These are phyloP conservation scores for Fratercula arctica DNA, from an alignment of 2,797 vertebrate species.

Conservation along the genomic window DNA sequence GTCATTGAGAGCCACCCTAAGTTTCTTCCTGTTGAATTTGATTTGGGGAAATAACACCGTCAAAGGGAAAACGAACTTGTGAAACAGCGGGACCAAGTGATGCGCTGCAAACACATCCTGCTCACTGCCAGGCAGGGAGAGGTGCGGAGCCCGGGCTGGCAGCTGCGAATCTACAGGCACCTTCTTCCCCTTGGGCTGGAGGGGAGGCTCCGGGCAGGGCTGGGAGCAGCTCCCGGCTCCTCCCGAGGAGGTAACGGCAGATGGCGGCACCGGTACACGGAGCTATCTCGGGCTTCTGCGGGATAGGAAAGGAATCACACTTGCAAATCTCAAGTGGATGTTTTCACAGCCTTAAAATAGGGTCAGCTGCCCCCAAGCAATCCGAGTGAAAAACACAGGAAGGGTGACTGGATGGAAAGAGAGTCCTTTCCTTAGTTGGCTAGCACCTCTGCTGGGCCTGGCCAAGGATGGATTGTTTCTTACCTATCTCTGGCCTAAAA, in stretches of 20 bases:
- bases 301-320: not conserved
- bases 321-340: slow-evolving; percentile 56
- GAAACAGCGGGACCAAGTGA: not conserved
- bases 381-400: not conserved
- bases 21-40: not conserved
- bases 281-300: not conserved
- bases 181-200: not conserved
- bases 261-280: not conserved
- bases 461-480: slow-evolving; percentile 44
- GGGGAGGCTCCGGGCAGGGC: not conserved
- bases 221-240: not conserved
- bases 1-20: accelerated
- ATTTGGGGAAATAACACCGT: not conserved
- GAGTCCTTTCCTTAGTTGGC: slow-evolving; percentile 30
- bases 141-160: not conserved
- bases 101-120: accelerated
- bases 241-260: slow-evolving; percentile 24
- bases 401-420: slow-evolving; percentile 35
- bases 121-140: not conserved
- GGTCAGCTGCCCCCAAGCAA: slow-evolving; percentile 48
- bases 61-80: not conserved
- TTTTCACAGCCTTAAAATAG: slow-evolving; percentile 58
- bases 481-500: slow-evolving; percentile 42
- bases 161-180: not conserved
- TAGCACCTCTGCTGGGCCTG: not conserved